A percentile compares a stretch with the other conserved stretches of the same genome.
phyloP scores from a whole-genome alignment of 1,140 invertebrate species.

The Trachymyrmex cornetzi region DNA sequence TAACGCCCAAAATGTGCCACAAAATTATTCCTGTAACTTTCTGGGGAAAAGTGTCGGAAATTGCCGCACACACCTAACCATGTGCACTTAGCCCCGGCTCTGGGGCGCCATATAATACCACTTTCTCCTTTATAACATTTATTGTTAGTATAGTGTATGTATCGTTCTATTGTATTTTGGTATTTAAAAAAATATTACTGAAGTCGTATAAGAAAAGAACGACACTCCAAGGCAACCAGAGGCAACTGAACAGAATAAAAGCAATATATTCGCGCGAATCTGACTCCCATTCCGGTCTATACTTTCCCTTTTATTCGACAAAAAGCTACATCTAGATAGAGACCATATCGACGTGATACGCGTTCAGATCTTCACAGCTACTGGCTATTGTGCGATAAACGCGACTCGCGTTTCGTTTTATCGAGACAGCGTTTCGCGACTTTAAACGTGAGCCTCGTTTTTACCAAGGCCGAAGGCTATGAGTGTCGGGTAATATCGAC shows the following conservation, averaged over 20 bases:
- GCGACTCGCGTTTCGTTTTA: constrained; percentile 33
- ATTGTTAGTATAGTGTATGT: not conserved
- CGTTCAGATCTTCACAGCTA: constrained; percentile 1
- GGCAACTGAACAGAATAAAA: not conserved
- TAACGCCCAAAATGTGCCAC: constrained; percentile 26
- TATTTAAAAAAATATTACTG: constrained; percentile 3
- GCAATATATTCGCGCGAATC: not conserved
- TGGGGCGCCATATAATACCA: no score
- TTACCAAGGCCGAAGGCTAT: constrained; percentile 27
- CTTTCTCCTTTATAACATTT: no score
- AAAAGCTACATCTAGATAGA: constrained; percentile 27
- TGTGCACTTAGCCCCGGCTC: no score
- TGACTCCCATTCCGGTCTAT: not conserved
- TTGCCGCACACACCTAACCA: constrained; percentile 3
- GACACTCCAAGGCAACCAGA: not conserved
- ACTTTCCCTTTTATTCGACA: constrained; percentile 14
- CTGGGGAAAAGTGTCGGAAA: constrained; percentile 4
- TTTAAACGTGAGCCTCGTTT: constrained; percentile 42
- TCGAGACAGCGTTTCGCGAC: constrained; percentile 30
- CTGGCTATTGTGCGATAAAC: constrained; percentile 22
- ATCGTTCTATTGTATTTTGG: not conserved
- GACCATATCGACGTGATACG: not conserved
- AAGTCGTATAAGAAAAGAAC: not conserved
- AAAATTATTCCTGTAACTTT: constrained; percentile 43
- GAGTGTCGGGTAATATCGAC: constrained; percentile 37